Conservation (phyloP, 2,888 invertebrate species). For the Pyrochroa serraticornis region DNA sequence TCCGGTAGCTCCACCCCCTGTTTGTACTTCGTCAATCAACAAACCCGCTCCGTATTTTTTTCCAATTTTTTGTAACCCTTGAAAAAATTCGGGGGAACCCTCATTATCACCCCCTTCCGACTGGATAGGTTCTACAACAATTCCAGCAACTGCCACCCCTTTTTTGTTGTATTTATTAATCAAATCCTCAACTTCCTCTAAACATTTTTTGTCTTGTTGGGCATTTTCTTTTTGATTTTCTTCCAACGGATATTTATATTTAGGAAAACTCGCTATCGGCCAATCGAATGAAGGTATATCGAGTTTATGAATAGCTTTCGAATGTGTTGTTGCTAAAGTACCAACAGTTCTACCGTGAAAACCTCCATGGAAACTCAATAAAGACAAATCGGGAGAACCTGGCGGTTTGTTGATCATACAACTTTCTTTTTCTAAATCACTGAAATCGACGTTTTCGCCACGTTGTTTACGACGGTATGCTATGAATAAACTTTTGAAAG, state of each 20-base stretch:
- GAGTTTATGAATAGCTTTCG: slow-evolving; percentile 94
- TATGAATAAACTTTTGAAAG: slow-evolving; percentile 92
- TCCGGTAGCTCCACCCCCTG: slow-evolving; percentile 96
- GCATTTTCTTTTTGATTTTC: slow-evolving; percentile 79
- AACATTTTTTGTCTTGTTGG: slow-evolving; percentile 78
- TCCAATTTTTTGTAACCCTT: slow-evolving; percentile 79
- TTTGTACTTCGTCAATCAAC: slow-evolving; percentile 97
- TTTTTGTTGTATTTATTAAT: slow-evolving; percentile 75
- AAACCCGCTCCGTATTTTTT: slow-evolving; percentile 79
- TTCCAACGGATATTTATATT: slow-evolving; percentile 90
- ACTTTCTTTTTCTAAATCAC: slow-evolving; percentile 77
- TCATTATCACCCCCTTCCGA: slow-evolving; percentile 97
- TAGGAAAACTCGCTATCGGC: slow-evolving; percentile 85
- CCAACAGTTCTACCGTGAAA: slow-evolving; percentile 97
- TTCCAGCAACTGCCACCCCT: slow-evolving; percentile 83
- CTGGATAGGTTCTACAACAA: slow-evolving; percentile 95
- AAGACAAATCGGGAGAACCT: slow-evolving; percentile 82
- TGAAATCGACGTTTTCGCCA: slow-evolving; percentile 71
- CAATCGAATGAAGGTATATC: slow-evolving; percentile 95
- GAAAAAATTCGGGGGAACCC: slow-evolving; percentile 90
- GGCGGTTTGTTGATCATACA: slow-evolving; percentile 88
- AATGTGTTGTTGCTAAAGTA: slow-evolving; percentile 84
- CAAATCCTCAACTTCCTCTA: slow-evolving; percentile 73
- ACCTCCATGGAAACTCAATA: slow-evolving; percentile 86
- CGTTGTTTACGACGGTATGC: slow-evolving; percentile 79